Evolutionary conservation across 2,888 invertebrate genomes (phyloP).

Genomic region (Parochlus steinenii): DNA sequence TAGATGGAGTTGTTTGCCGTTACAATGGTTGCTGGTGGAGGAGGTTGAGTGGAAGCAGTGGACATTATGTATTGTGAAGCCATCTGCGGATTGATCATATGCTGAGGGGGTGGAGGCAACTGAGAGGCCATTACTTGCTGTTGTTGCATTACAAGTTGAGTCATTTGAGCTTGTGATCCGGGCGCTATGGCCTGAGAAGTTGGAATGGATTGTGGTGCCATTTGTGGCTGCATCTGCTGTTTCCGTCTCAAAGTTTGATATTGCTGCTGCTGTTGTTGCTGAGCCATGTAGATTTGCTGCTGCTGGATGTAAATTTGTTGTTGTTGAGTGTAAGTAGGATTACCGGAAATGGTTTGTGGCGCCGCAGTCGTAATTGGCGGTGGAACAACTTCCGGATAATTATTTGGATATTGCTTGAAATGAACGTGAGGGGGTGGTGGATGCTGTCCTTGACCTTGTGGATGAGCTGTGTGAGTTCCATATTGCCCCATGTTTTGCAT

Average conservation of each 20-base stretch:
- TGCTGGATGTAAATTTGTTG: constrained; percentile 14
- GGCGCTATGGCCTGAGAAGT: constrained; percentile 5
- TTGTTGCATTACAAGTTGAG: background rate
- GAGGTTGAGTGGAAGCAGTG: too few species aligned
- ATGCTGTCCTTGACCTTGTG: too few species aligned
- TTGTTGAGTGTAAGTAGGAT: constrained; percentile 18
- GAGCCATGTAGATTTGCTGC: constrained; percentile 10
- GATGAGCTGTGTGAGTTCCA: too few species aligned
- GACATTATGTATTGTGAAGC: constrained; percentile 11
- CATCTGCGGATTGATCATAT: constrained; percentile 19
- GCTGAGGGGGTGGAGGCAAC: constrained; percentile 1
- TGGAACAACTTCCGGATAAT: constrained; percentile 7
- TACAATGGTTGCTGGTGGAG: constrained; percentile 7
- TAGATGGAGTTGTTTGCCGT: constrained; percentile 11
- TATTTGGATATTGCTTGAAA: constrained; percentile 11
- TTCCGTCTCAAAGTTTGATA: constrained; percentile 11
- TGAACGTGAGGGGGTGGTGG: constrained; percentile 8
- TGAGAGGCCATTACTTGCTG: background rate
- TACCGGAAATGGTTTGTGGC: constrained; percentile 11
- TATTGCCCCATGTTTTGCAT: too few species aligned
- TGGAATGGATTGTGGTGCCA: too few species aligned
- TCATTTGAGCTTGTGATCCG: constrained; percentile 7
- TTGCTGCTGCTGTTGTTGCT: constrained; percentile 10
- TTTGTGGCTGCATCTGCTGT: too few species aligned
- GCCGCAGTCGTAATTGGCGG: constrained; percentile 9